Evolutionary conservation across 2,797 vertebrate genomes (phyloP).

Genomic region (Calcarius lapponicus): DNA sequence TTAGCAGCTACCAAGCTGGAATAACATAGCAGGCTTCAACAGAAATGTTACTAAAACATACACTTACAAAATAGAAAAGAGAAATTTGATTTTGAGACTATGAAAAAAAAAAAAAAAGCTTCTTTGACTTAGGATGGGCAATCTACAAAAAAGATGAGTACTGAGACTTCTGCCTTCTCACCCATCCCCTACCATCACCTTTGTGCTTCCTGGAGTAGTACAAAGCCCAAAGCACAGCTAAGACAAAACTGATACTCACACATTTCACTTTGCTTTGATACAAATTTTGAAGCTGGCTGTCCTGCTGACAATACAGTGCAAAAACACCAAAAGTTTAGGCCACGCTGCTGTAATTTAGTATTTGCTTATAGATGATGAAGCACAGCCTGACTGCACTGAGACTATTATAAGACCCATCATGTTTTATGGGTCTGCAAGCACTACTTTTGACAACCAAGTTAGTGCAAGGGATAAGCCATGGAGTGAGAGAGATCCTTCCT

Average conservation of each 20-base stretch:
- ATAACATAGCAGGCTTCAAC: not conserved
- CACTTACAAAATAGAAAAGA: not conserved
- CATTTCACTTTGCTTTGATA: not conserved
- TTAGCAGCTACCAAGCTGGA: constrained; percentile 29
- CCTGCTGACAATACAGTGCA: not conserved
- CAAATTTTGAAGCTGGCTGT: not conserved
- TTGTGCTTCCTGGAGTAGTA: not conserved
- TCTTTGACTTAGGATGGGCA: not conserved
- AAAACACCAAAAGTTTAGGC: not conserved
- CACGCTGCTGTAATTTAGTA: not conserved
- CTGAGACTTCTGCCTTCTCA: not conserved
- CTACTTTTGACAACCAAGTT: not conserved
- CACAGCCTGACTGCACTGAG: not conserved
- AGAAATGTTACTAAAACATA: not conserved
- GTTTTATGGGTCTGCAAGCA: not conserved
- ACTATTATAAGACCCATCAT: accelerated
- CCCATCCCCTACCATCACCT: not conserved
- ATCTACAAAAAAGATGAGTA: not conserved
- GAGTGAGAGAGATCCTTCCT: not conserved
- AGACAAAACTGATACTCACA: not conserved
- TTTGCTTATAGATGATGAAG: not conserved
- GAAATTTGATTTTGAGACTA: not conserved
- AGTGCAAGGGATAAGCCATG: not conserved
- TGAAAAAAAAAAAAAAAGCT: not conserved
- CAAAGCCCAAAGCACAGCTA: not conserved